Evolutionary conservation across 2,888 invertebrate species (phyloP).

Genomic region (Machimus rusticus): DNA sequence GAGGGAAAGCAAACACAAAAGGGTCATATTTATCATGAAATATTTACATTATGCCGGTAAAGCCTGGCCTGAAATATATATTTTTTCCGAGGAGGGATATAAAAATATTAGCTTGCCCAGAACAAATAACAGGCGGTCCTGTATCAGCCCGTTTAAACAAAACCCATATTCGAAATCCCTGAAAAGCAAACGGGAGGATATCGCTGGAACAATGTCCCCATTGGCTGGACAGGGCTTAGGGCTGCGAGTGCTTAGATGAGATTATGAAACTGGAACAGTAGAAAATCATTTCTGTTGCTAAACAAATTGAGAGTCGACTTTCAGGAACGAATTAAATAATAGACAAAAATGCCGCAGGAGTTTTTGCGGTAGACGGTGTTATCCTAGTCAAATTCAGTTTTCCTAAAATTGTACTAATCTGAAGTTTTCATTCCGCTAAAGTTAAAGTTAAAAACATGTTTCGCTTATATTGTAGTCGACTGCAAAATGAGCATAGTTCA

Average conservation of each 20-base stretch:
- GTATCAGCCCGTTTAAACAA: background rate
- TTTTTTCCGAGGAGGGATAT: background rate
- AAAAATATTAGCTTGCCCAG: background rate
- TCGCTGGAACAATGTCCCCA: background rate
- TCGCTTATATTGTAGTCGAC: too few relatives aligned
- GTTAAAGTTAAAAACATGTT: too few relatives aligned
- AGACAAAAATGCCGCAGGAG: background rate
- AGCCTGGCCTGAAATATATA: background rate
- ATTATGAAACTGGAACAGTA: background rate
- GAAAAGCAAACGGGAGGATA: background rate
- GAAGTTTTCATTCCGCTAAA: too few relatives aligned
- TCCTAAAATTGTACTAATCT: too few relatives aligned
- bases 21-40: constrained; percentile 25
- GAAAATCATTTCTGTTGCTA: background rate
- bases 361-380: background rate
- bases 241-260: background rate
- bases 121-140: background rate
- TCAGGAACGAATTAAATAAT: background rate
- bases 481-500: too few relatives aligned
- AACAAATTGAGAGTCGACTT: background rate
- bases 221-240: background rate
- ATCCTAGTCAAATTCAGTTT: too few relatives aligned
- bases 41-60: background rate
- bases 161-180: background rate
- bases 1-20: background rate